These are phyloP conservation scores for Anoplophora glabripennis DNA, from an alignment of 1,140 invertebrate species.

Conservation along the genomic window DNA sequence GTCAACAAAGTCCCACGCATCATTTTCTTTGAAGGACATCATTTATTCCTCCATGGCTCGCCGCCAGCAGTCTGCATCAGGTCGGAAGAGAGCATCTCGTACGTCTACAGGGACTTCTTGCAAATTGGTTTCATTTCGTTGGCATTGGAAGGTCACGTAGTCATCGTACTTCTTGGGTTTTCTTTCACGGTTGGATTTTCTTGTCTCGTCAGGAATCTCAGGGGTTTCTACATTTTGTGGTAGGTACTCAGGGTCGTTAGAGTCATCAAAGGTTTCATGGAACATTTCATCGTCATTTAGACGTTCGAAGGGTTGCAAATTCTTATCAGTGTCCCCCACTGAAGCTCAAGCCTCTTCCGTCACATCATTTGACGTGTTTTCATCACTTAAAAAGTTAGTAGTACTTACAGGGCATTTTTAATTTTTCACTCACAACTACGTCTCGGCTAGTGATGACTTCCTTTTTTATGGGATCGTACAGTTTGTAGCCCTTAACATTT, in stretches of 20 bases:
- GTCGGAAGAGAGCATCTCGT: slow-evolving; percentile 29
- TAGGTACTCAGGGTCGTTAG: not conserved
- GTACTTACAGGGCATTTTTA: no score
- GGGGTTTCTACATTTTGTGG: not conserved
- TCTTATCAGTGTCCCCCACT: slow-evolving; percentile 1
- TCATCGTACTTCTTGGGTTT: no score
- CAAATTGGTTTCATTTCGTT: no score
- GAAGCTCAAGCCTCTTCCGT: slow-evolving; percentile 3
- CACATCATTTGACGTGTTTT: not conserved
- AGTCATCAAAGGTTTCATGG: slow-evolving; percentile 1
- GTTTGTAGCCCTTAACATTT: slow-evolving; percentile 32
- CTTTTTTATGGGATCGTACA: slow-evolving; percentile 10
- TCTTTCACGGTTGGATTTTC: not conserved
- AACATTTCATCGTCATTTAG: not conserved
- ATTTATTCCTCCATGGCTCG: slow-evolving; percentile 39
- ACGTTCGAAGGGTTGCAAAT: not conserved
- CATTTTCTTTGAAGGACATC: slow-evolving; percentile 37
- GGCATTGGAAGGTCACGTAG: no score
- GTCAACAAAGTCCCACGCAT: slow-evolving; percentile 44
- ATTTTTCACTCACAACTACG: slow-evolving; percentile 10
- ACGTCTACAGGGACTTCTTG: no score
- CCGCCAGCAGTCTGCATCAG: slow-evolving; percentile 35
- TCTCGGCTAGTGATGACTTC: slow-evolving; percentile 9
- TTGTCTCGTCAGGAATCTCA: not conserved
- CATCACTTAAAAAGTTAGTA: not conserved